These are phyloP conservation scores for Sphaeridia pumilis DNA, from an alignment of 2,888 invertebrate species.

Conservation along the genomic window DNA sequence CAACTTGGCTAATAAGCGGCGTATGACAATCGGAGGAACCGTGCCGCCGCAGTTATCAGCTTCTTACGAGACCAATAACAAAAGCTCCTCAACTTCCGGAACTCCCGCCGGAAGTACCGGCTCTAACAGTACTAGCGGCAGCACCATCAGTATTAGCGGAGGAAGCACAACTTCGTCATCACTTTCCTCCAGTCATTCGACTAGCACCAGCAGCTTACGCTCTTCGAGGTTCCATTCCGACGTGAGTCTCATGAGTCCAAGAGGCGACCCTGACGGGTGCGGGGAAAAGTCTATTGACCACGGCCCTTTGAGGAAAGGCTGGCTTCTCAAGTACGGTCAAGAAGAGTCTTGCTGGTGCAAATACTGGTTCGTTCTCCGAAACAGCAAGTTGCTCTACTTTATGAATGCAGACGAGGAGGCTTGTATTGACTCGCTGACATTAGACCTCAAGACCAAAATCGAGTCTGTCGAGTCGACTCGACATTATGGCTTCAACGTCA, in stretches of 20 bases:
- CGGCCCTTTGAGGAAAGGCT: slow-evolving; percentile 53
- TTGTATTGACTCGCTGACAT: slow-evolving; percentile 27
- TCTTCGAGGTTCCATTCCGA: slow-evolving; percentile 14
- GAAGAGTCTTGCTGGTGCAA: slow-evolving; percentile 55
- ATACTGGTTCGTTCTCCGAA: slow-evolving; percentile 89
- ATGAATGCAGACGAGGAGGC: slow-evolving; percentile 34
- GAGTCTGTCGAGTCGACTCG: slow-evolving; percentile 29
- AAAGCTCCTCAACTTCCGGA: slow-evolving; percentile 1
- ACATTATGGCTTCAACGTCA: slow-evolving; percentile 29
- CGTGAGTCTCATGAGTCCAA: slow-evolving; percentile 40
- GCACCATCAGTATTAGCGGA: slow-evolving; percentile 1
- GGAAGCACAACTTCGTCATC: too few relatives aligned
- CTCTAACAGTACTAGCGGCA: slow-evolving; percentile 5
- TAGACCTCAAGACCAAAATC: slow-evolving; percentile 27
- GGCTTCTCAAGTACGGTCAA: slow-evolving; percentile 64
- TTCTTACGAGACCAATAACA: not conserved
- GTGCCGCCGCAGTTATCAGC: slow-evolving; percentile 8
- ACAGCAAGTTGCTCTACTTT: slow-evolving; percentile 74
- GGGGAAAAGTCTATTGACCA: slow-evolving; percentile 45
- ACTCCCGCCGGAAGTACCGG: not conserved
- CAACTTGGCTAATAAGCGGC: slow-evolving; percentile 8
- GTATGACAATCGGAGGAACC: slow-evolving; percentile 15
- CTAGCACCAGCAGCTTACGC: not conserved
- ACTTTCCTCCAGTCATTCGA: not conserved
- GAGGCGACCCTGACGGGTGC: slow-evolving; percentile 71